A percentile compares a stretch with the other conserved stretches of the same genome.
These are phyloP conservation scores for Odocoileus hemionus DNA, from an alignment of 2,113 vertebrate species.

Conservation along the genomic window DNA sequence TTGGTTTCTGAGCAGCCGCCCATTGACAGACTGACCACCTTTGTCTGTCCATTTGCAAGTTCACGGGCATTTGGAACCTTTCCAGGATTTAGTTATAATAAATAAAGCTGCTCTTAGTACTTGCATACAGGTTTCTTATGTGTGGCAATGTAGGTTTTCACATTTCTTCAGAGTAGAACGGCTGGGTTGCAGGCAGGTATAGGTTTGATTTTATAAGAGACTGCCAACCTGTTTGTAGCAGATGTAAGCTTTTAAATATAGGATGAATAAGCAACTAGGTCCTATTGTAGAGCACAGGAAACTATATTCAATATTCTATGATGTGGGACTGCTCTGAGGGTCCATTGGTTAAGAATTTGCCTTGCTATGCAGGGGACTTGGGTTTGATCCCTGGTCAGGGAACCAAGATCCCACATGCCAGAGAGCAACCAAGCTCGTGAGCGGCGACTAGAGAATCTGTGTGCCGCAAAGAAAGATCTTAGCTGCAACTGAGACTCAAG, in stretches of 20 bases:
- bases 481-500: neutral
- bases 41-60: neutral
- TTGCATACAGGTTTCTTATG: neutral
- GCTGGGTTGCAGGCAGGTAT: neutral
- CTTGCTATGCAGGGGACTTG: neutral
- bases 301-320: neutral
- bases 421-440: neutral
- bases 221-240: neutral
- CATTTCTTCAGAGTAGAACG: neutral
- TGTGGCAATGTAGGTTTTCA: neutral
- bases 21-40: neutral
- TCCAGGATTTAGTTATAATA: neutral
- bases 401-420: neutral
- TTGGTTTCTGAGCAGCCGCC: neutral
- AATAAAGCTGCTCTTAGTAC: neutral
- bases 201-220: neutral
- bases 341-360: neutral
- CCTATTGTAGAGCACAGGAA: neutral
- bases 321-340: neutral
- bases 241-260: neutral
- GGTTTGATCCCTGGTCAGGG: neutral
- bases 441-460: neutral
- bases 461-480: neutral
- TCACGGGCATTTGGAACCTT: neutral
- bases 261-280: neutral